Evolutionary conservation across 2,888 invertebrate genomes (phyloP), one percentile per base, ranked within the genome.

Genomic region (Argyresthia goedartella): DNA sequence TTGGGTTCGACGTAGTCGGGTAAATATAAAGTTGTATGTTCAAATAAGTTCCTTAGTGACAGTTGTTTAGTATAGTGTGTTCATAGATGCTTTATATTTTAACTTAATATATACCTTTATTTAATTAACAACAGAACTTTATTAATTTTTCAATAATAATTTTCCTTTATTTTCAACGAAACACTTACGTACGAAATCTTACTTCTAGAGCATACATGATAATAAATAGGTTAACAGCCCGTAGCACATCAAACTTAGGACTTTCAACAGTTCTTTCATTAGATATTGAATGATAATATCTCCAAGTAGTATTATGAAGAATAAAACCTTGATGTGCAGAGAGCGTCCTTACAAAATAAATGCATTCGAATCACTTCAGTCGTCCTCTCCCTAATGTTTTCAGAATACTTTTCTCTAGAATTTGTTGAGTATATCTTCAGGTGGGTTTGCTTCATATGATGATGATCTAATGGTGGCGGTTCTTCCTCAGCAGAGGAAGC

Each of bases 61-160:
- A n/a, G 39, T 39, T 39, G n/a, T 39, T 39, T 39, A 42, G 11
- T 11, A 13, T 14, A n/a, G 42, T 13, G 42, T 1, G 13, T n/a
- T 42, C 8, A 6, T 1, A 42, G 6, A 44, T 14, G 7, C 13
- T 43, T 43, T 3, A 13, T 9, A 36, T 36, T 7, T 36, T 36
- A 7, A 36, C 10, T 39, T 3, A 6, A 39, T 1, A 39, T 39
- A 3, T 11, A 3, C n/a, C 10, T 9, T 9, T 39, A 53, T 49
- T 53, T 60, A 57, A 57, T 14, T 41, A 53, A 57, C 57, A 58
- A 57, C 41, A 52, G 14, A 14, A 11, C n/a, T 54, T 62, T 76
- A 71, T 64, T 70, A 74, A 74, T 86, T 85, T 85, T 86, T 85
- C 74, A 85, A 85, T 84, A 85, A 81, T 69, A 86, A 84, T 81